phyloP scores from a whole-genome alignment of 2,888 invertebrate genomes.

The Gonocerus acuteangulatus region DNA sequence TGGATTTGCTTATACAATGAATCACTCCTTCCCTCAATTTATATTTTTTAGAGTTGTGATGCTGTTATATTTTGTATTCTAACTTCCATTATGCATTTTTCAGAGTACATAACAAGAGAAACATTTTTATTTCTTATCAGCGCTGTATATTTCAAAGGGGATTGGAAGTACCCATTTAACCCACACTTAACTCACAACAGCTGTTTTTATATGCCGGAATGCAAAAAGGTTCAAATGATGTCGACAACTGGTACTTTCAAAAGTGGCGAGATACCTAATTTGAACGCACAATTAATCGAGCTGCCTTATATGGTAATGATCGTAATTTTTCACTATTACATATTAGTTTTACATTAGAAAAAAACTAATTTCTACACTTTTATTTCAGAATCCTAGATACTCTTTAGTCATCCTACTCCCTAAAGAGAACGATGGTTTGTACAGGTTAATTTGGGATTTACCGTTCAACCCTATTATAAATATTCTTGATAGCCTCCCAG shows the following conservation, averaged over 20 bases:
- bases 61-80: too few species aligned
- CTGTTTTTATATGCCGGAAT: constrained; percentile 58
- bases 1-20: too few species aligned
- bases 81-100: too few species aligned
- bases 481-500: constrained; percentile 46
- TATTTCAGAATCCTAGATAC: constrained; percentile 51
- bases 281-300: constrained; percentile 61
- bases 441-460: constrained; percentile 51
- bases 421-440: constrained; percentile 44
- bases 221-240: constrained; percentile 61
- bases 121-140: constrained; percentile 65
- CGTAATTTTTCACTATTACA: background rate
- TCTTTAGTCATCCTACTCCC: constrained; percentile 59
- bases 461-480: constrained; percentile 49
- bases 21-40: too few species aligned
- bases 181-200: constrained; percentile 47
- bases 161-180: constrained; percentile 63
- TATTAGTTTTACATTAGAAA: background rate
- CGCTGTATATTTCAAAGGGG: constrained; percentile 70
- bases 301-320: constrained; percentile 62
- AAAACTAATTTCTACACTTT: too few species aligned
- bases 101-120: constrained; percentile 43
- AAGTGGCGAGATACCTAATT: constrained; percentile 52
- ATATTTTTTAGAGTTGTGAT: too few species aligned
- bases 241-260: constrained; percentile 54